Evolutionary conservation across 2,888 invertebrate genomes (phyloP).

Genomic region (Melinopterus prodromus): DNA sequence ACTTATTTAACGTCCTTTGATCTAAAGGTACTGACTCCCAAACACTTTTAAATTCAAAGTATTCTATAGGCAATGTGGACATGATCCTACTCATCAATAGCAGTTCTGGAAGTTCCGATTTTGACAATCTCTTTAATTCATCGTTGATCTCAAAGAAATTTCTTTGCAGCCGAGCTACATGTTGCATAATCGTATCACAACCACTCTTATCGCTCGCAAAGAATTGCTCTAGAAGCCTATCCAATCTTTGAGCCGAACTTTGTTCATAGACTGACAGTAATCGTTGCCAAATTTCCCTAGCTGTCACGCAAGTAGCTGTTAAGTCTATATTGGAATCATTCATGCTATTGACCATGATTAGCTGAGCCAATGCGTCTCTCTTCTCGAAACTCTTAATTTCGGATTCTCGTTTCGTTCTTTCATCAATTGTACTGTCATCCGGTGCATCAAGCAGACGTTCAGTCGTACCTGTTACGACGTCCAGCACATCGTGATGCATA

Average conservation of each 20-base stretch:
- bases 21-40: conserved; percentile 35
- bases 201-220: conserved; percentile 37
- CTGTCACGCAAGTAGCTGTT: no score
- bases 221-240: conserved; percentile 41
- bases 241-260: conserved; percentile 42
- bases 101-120: conserved; percentile 38
- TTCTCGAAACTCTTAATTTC: not conserved
- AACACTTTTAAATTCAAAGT: conserved; percentile 40
- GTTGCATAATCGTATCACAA: conserved; percentile 39
- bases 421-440: conserved; percentile 13
- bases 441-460: not conserved
- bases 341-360: conserved; percentile 39
- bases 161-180: conserved; percentile 37
- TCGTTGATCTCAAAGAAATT: conserved; percentile 39
- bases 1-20: conserved; percentile 34
- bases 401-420: conserved; percentile 5
- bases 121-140: conserved; percentile 38
- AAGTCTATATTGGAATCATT: conserved; percentile 7
- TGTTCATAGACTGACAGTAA: conserved; percentile 38
- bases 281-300: conserved; percentile 31
- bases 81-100: conserved; percentile 39
- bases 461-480: conserved; percentile 29
- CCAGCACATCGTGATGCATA: conserved; percentile 38
- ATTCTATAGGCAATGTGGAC: conserved; percentile 31
- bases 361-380: conserved; percentile 34